Conservation (phyloP, 2,888 invertebrate genomes). For the Folsomia manolachei region DNA sequence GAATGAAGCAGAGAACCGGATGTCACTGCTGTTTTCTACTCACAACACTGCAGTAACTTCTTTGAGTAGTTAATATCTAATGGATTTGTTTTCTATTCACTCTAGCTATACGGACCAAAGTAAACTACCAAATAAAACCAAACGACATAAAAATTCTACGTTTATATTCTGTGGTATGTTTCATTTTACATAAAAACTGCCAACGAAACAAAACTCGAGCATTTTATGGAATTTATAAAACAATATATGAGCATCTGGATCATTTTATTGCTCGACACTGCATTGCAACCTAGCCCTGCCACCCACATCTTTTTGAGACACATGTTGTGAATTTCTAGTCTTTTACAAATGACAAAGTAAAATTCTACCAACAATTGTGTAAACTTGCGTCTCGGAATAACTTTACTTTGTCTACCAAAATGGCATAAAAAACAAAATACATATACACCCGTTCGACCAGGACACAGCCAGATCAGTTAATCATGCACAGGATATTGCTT, state of each 20-base stretch:
- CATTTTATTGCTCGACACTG: neutral
- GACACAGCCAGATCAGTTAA: neutral
- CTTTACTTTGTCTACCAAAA: neutral
- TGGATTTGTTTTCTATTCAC: constrained; percentile 18
- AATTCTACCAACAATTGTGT: neutral
- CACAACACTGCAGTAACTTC: too few relatives aligned
- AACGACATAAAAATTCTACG: neutral
- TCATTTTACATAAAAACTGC: too few relatives aligned
- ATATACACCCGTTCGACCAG: too few relatives aligned
- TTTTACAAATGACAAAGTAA: neutral
- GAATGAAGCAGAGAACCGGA: too few relatives aligned
- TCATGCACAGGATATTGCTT: neutral
- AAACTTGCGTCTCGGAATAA: neutral
- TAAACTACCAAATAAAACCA: neutral
- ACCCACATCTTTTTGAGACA: neutral
- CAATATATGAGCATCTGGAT: neutral
- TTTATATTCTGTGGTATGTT: too few relatives aligned
- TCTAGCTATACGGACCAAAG: neutral
- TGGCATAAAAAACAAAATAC: too few relatives aligned
- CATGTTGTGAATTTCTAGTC: neutral
- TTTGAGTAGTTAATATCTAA: constrained; percentile 15
- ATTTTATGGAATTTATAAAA: neutral
- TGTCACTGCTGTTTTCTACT: too few relatives aligned
- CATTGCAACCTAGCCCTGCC: too few relatives aligned
- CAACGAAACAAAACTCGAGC: neutral